A percentile compares a stretch with the other conserved stretches of the same genome.
Evolutionary conservation across 2,113 vertebrate genomes (phyloP).

Genomic region (Pterocles burchelli): DNA sequence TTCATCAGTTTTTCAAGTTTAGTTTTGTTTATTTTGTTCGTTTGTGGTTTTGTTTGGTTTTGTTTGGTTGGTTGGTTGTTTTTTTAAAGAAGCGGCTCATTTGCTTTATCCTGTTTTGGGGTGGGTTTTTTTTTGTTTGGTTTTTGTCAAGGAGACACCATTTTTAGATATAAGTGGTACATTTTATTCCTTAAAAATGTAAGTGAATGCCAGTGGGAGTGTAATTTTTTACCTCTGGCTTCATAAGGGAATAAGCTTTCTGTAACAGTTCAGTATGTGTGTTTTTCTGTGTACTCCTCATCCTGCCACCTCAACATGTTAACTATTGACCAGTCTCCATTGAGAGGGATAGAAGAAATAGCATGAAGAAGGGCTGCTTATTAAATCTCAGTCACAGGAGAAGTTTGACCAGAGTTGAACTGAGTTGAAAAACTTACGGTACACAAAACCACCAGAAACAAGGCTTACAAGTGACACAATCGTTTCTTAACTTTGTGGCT

Average conservation of each 20-base stretch:
- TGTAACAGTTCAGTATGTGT: not conserved
- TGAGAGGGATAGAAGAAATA: not conserved
- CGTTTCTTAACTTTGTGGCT: not conserved
- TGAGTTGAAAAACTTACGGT: not conserved
- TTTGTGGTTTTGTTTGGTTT: no score
- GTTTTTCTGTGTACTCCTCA: not conserved
- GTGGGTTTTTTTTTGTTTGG: no score
- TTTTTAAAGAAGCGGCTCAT: not conserved
- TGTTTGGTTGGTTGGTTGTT: no score
- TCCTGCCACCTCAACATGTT: not conserved
- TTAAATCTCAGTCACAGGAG: not conserved
- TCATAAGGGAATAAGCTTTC: not conserved
- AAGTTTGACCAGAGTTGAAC: not conserved
- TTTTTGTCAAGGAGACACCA: accelerated
- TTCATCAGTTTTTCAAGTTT: not conserved
- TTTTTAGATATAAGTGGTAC: not conserved
- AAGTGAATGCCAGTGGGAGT: not conserved
- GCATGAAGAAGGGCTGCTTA: not conserved
- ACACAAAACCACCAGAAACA: not conserved
- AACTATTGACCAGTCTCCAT: not conserved
- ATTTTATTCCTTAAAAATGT: not conserved
- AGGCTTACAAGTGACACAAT: not conserved
- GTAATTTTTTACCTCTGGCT: not conserved
- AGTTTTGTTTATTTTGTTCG: no score
- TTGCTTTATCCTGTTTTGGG: not conserved